Percentiles rank a stretch among this genome's conserved stretches.
These are phyloP conservation scores for Epizoanthus rinbou DNA, from an alignment of 92 coral and sea anemone genomes.

Conservation along the genomic window DNA sequence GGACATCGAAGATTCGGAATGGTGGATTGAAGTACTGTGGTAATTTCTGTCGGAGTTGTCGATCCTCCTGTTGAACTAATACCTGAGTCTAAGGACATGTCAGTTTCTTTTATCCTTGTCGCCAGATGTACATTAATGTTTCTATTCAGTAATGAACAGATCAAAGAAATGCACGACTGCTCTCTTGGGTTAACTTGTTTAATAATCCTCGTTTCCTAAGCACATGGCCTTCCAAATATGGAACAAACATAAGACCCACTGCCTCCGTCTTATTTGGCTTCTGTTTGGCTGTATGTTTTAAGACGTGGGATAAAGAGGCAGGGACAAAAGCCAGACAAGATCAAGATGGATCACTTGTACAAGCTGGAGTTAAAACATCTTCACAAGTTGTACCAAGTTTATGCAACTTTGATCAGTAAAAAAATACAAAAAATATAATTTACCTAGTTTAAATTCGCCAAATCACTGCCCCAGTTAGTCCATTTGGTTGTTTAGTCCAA, in stretches of 20 bases:
- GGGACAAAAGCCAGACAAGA: no score
- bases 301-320: no score
- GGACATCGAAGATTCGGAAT: conserved; percentile 45
- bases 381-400: no score
- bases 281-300: no score
- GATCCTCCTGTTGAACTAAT: background rate
- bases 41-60: conserved; percentile 3
- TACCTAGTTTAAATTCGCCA: no score
- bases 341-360: no score
- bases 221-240: conserved; percentile 15
- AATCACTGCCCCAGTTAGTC: no score
- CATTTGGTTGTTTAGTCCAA: no score
- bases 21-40: conserved; percentile 15
- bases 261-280: no score
- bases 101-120: conserved; percentile 17
- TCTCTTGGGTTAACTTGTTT: background rate
- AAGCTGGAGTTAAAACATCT: no score
- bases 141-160: background rate
- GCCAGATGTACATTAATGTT: conserved; percentile 25
- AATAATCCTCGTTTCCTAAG: background rate
- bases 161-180: background rate
- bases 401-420: no score
- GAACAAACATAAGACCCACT: background rate
- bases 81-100: background rate
- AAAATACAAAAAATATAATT: no score